Conservation (phyloP, 2,797 vertebrate genomes). For the Trachops cirrhosus region DNA sequence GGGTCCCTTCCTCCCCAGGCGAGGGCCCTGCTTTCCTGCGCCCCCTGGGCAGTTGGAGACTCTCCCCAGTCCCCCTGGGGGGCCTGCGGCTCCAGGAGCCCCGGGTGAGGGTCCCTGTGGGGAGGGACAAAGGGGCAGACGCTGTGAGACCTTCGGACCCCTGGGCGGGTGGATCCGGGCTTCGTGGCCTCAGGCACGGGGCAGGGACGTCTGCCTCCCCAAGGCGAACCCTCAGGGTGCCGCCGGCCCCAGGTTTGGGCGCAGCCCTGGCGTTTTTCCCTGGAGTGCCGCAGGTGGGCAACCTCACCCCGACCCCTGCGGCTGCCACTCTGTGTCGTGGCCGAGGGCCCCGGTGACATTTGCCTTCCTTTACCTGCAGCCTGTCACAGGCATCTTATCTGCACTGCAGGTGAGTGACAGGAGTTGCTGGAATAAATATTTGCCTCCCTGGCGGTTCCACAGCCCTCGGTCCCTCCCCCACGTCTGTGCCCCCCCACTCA, state of each 20-base stretch:
- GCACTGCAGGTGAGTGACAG: slow-evolving; percentile 83
- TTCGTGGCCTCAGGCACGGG: neutral
- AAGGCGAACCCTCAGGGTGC: neutral
- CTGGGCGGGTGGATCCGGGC: neutral
- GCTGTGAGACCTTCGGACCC: neutral
- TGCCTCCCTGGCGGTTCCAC: slow-evolving; percentile 86
- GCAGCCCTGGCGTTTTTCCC: neutral
- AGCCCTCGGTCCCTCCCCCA: slow-evolving; percentile 84
- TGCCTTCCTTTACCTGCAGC: slow-evolving; percentile 83
- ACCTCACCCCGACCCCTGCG: too few relatives aligned
- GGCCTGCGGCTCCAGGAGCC: neutral
- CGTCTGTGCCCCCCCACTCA: slow-evolving; percentile 75
- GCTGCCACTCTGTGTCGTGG: neutral
- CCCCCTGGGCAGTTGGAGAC: neutral
- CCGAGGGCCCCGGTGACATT: slow-evolving; percentile 75
- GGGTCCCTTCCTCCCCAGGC: neutral
- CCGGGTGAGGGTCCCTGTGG: neutral
- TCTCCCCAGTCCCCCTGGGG: neutral
- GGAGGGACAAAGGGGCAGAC: neutral
- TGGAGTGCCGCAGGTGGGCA: neutral
- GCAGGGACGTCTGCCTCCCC: neutral
- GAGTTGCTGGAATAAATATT: slow-evolving; percentile 87
- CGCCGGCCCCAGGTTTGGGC: neutral
- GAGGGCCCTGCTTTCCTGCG: neutral
- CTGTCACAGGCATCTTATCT: slow-evolving; percentile 84